Base-by-base conservation (phyloP, 2,797 vertebrate species). In the Gymnothorax javanicus region DNA sequence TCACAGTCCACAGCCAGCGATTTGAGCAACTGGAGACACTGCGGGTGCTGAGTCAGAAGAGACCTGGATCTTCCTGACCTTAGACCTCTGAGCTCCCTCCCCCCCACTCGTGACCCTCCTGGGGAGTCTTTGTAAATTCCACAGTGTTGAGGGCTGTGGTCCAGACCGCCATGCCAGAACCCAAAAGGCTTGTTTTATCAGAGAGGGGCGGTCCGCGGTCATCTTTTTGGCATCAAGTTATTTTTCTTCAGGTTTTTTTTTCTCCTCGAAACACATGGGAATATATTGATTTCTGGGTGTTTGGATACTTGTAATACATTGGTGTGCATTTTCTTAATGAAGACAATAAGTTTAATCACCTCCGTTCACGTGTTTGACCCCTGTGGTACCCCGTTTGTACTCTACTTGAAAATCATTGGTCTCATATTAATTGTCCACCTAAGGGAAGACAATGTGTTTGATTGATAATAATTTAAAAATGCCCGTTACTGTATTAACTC, bases 1-100 rank as follows among this genome's bases (percentile, higher is more conserved):
- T 96, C 94, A 93, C 96, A 84, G 96, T 97, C 89, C 97, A 99
- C 94, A 96, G 95, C 0, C 97, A 99, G 88, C 96, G 97, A 0
- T 95, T 96, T 71, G 97, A 97, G 91, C 97, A 99, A 91, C 96
- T 99, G 91, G 97, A 98, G 92, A 97, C 95, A 75, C 97, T 99
- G 86, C 95, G 97, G 91, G 95, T 96, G 92, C 95, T 95, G 93
- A 96, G 94, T 91, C 96, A 94, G 90, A 97, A 96, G 87, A 95
- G 97, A 87, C 97, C 96, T 93, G 97, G 98, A 81, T 97, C 98
- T 57, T 99, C 97, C 84, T 99, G 98, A 98, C 96, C 94, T 88
- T 89, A 90, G 92, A 94, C 92, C 89, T 88, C 90, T 88, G 89
- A 88, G 91, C 89, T 88, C 90, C 91, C 92, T 17, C 85, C 60